Evolutionary conservation across 2,113 vertebrate species (phyloP), one percentile per base, ranked within the genome.

Genomic region (Manacus vitellinus): DNA sequence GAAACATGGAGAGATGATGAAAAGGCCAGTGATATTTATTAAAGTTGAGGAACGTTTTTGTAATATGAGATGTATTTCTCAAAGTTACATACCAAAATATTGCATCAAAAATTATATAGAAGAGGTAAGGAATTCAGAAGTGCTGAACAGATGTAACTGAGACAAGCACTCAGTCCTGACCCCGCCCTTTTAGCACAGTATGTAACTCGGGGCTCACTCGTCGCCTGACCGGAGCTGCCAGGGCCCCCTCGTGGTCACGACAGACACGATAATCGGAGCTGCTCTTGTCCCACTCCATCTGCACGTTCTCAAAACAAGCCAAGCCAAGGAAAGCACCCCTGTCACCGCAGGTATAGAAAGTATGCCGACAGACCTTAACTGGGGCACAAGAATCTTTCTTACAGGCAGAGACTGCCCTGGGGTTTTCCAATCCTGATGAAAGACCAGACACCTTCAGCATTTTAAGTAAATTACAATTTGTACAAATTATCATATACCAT

Each of bases 231-330:
- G 0, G 14, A 47, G 65, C 51, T 46, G 24, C 20, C 77, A 44
- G 81, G 67, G 84, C 81, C 81, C 76, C 41, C 78, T 93, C 8
- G 44, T 41, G 54, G 94, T 75, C 81, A 72, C 1, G 2, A 65
- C 63, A 37, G 0, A 28, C 6, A 4, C 0, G 2, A 55, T 27
- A 14, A 35, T 21, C 0, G 0, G 35, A 59, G 7, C 14, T 39
- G 44, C 28, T n/a, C 86, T 18, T 11, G 25, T 18, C 70, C 17
- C 41, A 9, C 19, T 14, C 22, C 43, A 46, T n/a, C 25, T 4
- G 30, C 39, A 52, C 0, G 0, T 28, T 49, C 28, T 16, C 1
- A 12, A 49, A 74, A 56, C 10, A 9, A 61, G 33, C 17, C 1
- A 44, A 41, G 28, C 17, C 47, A 67, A 28, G 5, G 41, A 63